A percentile compares a stretch with the other conserved stretches of the same genome.
Evolutionary conservation across 2,797 vertebrate species (phyloP).

Genomic region (Gadopsis bispinosus): DNA sequence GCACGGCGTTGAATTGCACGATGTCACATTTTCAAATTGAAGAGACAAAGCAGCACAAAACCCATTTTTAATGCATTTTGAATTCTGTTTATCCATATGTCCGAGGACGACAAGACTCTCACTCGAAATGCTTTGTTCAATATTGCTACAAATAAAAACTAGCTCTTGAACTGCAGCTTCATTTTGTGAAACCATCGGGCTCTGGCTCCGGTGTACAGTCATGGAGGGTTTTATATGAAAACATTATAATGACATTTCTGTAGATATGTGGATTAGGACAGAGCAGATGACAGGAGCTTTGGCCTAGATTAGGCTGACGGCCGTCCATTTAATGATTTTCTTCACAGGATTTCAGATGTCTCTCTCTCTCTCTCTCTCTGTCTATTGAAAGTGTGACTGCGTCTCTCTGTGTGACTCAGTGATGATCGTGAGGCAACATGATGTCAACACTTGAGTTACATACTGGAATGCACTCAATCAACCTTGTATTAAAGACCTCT

Average conservation of each 20-base stretch:
- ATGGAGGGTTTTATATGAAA: slow-evolving; percentile 55
- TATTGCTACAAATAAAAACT: background rate
- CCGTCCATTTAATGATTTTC: slow-evolving; percentile 74
- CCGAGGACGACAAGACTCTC: background rate
- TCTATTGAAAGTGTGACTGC: slow-evolving; percentile 9
- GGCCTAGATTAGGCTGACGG: slow-evolving; percentile 67
- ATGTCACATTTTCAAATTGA: background rate
- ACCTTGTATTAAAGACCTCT: background rate
- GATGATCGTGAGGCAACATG: background rate
- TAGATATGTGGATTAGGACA: slow-evolving; percentile 72
- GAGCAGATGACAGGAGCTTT: slow-evolving; percentile 74
- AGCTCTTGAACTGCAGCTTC: slow-evolving; percentile 1
- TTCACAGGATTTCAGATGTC: slow-evolving; percentile 50
- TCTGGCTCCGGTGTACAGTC: background rate
- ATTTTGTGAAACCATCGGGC: background rate
- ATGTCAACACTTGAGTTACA: background rate
- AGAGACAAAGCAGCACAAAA: background rate
- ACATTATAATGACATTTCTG: slow-evolving; percentile 66
- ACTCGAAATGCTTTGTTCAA: background rate
- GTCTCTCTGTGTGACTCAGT: background rate
- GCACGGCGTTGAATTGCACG: background rate
- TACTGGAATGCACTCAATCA: background rate
- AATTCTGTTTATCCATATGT: background rate
- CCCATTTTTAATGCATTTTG: background rate
- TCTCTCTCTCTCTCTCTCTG: slow-evolving; percentile 11